These are phyloP conservation scores for Notospermus geniculatus DNA, from an alignment of 1,140 invertebrate genomes.

Conservation along the genomic window DNA sequence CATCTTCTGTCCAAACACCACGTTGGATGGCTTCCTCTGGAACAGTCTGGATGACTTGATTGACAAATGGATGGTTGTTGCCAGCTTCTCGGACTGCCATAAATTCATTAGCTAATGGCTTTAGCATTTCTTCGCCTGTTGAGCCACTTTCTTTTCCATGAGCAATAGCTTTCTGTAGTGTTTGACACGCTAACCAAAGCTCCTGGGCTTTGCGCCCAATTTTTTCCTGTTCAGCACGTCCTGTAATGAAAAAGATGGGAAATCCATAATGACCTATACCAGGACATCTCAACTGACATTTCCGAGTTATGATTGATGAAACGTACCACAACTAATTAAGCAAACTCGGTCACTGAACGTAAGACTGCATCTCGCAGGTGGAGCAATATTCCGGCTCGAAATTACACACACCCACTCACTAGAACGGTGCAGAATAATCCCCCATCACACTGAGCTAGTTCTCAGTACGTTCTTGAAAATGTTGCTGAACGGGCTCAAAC, in stretches of 20 bases:
- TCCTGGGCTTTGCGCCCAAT: conserved; percentile 77
- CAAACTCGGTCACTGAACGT: background rate
- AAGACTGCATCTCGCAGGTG: background rate
- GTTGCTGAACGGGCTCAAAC: too few species aligned
- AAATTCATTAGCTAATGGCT: conserved; percentile 75
- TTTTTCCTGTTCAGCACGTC: conserved; percentile 74
- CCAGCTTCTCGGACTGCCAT: conserved; percentile 61
- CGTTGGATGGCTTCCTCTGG: conserved; percentile 71
- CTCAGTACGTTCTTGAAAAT: too few species aligned
- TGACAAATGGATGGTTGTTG: conserved; percentile 64
- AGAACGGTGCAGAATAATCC: too few species aligned
- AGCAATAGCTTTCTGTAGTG: conserved; percentile 75
- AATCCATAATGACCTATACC: background rate
- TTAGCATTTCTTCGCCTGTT: conserved; percentile 59
- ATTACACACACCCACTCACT: too few species aligned
- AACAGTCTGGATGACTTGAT: conserved; percentile 71
- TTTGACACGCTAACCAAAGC: conserved; percentile 88
- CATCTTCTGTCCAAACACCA: conserved; percentile 83
- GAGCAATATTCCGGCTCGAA: too few species aligned
- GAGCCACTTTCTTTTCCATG: conserved; percentile 53
- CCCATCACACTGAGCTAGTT: too few species aligned
- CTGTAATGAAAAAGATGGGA: conserved; percentile 59
- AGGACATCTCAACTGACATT: too few species aligned
- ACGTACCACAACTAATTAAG: background rate
- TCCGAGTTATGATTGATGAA: background rate